These are phyloP conservation scores for Mola mola DNA, from an alignment of 2,113 vertebrate species.

Conservation along the genomic window DNA sequence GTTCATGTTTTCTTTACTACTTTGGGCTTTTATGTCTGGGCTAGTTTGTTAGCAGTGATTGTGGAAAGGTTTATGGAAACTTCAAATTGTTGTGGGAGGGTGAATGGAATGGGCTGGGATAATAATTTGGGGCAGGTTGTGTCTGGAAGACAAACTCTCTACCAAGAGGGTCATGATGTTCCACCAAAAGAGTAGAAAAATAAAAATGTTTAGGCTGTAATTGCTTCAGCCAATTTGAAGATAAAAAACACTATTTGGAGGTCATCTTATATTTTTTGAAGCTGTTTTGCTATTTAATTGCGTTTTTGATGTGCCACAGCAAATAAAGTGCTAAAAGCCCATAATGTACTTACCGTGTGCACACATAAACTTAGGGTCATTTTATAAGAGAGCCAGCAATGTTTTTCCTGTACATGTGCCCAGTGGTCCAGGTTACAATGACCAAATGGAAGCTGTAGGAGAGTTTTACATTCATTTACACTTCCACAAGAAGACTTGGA, in stretches of 20 bases:
- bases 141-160: conserved; percentile 11
- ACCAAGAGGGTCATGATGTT: conserved; percentile 21
- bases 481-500: conserved; percentile 38
- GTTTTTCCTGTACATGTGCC: background rate
- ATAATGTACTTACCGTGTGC: too few relatives aligned
- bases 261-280: background rate
- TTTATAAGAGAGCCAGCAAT: background rate
- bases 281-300: background rate
- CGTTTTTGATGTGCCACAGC: conserved; percentile 1
- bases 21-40: conserved; percentile 3
- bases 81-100: conserved; percentile 15
- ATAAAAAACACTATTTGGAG: background rate
- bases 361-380: background rate
- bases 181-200: background rate
- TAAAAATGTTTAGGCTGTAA: conserved; percentile 3
- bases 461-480: conserved; percentile 20
- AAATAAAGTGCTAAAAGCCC: too few relatives aligned
- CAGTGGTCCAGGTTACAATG: conserved; percentile 8
- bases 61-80: background rate
- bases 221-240: background rate
- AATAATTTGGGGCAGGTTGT: conserved; percentile 18
- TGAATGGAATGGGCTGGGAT: conserved; percentile 23
- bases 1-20: too few relatives aligned
- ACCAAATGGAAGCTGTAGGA: conserved; percentile 16
- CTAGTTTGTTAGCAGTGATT: conserved; percentile 5